Evolutionary conservation across 1,140 invertebrate species (phyloP).

Genomic region (Pseudoatta argentina): DNA sequence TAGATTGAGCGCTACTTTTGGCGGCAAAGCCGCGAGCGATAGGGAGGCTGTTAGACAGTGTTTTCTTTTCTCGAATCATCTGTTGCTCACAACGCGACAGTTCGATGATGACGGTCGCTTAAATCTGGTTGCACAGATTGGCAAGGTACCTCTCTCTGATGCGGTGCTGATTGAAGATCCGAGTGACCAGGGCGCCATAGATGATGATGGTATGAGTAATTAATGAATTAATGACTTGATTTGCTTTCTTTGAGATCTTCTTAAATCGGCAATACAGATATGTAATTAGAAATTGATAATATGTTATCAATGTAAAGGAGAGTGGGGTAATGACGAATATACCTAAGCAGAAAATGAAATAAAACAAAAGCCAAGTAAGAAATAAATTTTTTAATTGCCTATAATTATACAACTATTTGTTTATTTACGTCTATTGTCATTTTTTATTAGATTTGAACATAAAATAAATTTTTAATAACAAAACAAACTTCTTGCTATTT

Average conservation of each 20-base stretch:
- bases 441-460: no score
- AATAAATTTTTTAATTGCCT: no score
- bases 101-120: slow-evolving; percentile 90
- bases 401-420: no score
- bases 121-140: slow-evolving; percentile 93
- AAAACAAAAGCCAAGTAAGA: no score
- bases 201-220: slow-evolving; percentile 88
- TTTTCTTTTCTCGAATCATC: slow-evolving; percentile 95
- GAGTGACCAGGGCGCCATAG: slow-evolving; percentile 87
- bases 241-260: neutral
- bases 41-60: slow-evolving; percentile 93
- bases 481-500: no score
- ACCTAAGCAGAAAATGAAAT: no score
- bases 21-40: slow-evolving; percentile 86
- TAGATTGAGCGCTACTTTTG: slow-evolving; percentile 88
- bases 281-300: neutral
- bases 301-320: neutral
- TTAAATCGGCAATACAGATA: neutral
- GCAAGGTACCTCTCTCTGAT: slow-evolving; percentile 94
- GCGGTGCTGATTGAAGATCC: slow-evolving; percentile 94
- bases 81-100: slow-evolving; percentile 92
- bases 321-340: no score
- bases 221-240: neutral
- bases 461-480: no score
- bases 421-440: no score